Evolutionary conservation across 2,888 invertebrate species (phyloP), one percentile per base, ranked within the genome.

Genomic region (Parnassius mnemosyne): DNA sequence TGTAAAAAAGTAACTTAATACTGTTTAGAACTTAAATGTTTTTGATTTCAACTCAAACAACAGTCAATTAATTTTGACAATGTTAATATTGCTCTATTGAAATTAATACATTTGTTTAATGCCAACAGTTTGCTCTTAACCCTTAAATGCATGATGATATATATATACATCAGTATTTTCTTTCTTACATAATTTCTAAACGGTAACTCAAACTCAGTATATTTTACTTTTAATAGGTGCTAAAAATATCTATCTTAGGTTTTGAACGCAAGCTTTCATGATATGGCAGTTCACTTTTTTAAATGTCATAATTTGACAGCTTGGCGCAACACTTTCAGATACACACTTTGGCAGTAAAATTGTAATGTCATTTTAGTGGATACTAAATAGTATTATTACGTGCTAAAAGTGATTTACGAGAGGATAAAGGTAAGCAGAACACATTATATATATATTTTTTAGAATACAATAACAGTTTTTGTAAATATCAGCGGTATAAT

Each of bases 401-500:
- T 53, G 65, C 11, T 44, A 66, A 66, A 66, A 66, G 61, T 66
- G 57, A 63, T 63, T 66, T 51, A 66, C 59, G 56, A 63, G 61
- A 66, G 58, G 63, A 63, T 63, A 63, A 43, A 66, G 58, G 63
- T 63, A 66, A 66, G 59, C 44, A 65, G 66, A 64, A 64, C 60
- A 64, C 60, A 20, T 57, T 57, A 53, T 44, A 51, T 57, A 57
- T 16, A 16, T 64, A 52, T 64, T 61, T 61, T 64, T 61, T 51
- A 41, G 42, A 66, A 61, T 66, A 57, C 65, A 67, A 50, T 67
- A 60, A 67, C 61, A 63, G 65, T 65, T 65, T 66, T 67, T 67
- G 63, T 65, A 65, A 67, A 67, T 67, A 67, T 67, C 50, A 51
- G 67, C 63, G 44, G 60, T 55, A 63, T 63, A 66, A 65, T 67